These are phyloP conservation scores for Mythimna lalbum DNA, from an alignment of 2,888 invertebrate genomes.

Conservation along the genomic window DNA sequence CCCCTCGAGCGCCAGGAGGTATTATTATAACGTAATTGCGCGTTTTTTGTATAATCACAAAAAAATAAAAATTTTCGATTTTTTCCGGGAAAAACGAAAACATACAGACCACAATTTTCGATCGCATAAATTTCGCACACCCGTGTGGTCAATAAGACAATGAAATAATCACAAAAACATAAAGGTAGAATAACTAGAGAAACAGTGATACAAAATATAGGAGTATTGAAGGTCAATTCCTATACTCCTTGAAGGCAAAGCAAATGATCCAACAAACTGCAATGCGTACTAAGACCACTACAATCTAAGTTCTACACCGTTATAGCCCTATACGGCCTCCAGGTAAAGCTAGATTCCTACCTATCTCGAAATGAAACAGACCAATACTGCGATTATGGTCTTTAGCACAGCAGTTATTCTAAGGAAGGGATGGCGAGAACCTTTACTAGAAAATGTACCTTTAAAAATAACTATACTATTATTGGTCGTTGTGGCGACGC, in stretches of 20 bases:
- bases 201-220: not conserved
- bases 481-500: too few relatives aligned
- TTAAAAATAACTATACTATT: too few relatives aligned
- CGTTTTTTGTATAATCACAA: too few relatives aligned
- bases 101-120: too few relatives aligned
- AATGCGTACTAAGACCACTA: slow-evolving; percentile 21
- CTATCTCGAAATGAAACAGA: slow-evolving; percentile 31
- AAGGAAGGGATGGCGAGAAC: not conserved
- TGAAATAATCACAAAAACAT: not conserved
- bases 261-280: slow-evolving; percentile 44
- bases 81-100: too few relatives aligned
- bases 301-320: slow-evolving; percentile 36
- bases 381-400: slow-evolving; percentile 23
- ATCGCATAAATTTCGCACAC: too few relatives aligned
- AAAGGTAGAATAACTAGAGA: too few relatives aligned
- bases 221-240: not conserved
- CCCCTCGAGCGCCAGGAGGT: too few relatives aligned
- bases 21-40: too few relatives aligned
- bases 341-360: slow-evolving; percentile 13
- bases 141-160: too few relatives aligned
- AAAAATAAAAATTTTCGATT: too few relatives aligned
- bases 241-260: slow-evolving; percentile 16
- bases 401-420: slow-evolving; percentile 1
- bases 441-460: too few relatives aligned
- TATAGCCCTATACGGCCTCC: slow-evolving; percentile 16